Conservation (phyloP, 2,113 vertebrate species). For the Hypocryptadius cinnamomeus region DNA sequence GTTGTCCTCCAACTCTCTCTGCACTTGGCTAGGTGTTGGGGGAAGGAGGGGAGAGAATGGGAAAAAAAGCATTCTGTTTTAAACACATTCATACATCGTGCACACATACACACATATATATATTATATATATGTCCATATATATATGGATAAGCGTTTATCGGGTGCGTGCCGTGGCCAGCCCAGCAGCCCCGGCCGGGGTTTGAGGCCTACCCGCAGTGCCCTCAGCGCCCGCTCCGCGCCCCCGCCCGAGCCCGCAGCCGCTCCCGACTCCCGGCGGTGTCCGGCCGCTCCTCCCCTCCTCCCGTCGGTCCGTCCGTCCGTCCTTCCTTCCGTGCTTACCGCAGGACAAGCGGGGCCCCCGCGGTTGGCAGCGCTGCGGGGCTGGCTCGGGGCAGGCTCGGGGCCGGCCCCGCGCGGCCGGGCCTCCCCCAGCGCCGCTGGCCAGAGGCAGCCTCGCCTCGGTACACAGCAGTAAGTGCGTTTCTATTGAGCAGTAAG, state of each 20-base stretch:
- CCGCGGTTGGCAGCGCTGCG: background rate
- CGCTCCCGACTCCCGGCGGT: background rate
- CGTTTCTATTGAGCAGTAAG: background rate
- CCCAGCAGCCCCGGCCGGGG: background rate
- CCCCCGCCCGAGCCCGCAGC: no score
- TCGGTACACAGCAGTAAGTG: no score
- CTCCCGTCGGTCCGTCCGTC: no score
- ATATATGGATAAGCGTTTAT: background rate
- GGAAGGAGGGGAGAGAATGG: rapidly evolving
- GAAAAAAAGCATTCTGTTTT: background rate
- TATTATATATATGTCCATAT: no score
- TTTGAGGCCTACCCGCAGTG: background rate
- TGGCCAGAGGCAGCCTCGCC: rapidly evolving
- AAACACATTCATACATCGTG: rapidly evolving
- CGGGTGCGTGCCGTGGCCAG: rapidly evolving
- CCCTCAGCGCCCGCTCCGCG: background rate
- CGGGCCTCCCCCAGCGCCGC: background rate
- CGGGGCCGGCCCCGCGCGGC: background rate
- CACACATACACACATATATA: no score
- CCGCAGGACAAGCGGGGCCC: background rate
- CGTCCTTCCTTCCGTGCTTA: background rate
- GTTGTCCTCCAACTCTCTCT: background rate
- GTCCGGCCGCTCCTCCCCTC: background rate
- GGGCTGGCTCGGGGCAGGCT: background rate
- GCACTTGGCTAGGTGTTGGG: background rate